phyloP scores from a whole-genome alignment of 2,888 invertebrate species.

The Plebejus argus region DNA sequence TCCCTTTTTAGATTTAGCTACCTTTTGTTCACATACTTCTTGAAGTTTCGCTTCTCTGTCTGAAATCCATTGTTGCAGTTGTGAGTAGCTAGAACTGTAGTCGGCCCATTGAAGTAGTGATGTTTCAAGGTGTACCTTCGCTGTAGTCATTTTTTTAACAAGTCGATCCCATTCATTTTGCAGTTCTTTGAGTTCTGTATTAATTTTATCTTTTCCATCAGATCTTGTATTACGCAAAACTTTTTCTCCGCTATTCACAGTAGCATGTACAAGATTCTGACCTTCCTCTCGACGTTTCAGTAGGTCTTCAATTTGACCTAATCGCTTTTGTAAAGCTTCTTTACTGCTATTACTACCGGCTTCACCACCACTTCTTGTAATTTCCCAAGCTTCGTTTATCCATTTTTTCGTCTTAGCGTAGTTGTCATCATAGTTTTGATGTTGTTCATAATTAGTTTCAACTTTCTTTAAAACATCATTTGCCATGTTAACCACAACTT shows the following conservation, averaged over 20 bases:
- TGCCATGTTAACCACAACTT: conserved; percentile 92
- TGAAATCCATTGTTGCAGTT: conserved; percentile 96
- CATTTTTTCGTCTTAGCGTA: conserved; percentile 88
- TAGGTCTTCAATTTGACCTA: conserved; percentile 90
- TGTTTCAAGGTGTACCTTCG: conserved; percentile 94
- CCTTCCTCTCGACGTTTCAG: conserved; percentile 92
- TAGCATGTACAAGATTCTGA: conserved; percentile 91
- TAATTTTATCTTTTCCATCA: conserved; percentile 93
- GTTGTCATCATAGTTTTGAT: conserved; percentile 89
- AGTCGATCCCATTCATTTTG: conserved; percentile 96
- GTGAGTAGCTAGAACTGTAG: conserved; percentile 95
- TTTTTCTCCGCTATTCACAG: conserved; percentile 94
- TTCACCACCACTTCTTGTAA: conserved; percentile 90
- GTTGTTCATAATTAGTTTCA: conserved; percentile 92
- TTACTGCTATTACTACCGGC: conserved; percentile 89
- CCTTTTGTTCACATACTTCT: conserved; percentile 93
- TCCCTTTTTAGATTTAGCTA: conserved; percentile 88
- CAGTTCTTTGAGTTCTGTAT: conserved; percentile 92
- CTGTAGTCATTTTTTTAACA: conserved; percentile 94
- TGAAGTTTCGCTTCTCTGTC: conserved; percentile 95
- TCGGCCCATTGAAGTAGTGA: conserved; percentile 97
- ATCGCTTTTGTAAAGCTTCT: conserved; percentile 89
- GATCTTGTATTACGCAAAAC: conserved; percentile 92
- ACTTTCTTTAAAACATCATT: conserved; percentile 95
- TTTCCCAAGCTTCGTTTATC: conserved; percentile 93